These are phyloP conservation scores for Hippopotamyrus pictus DNA, from an alignment of 2,797 vertebrate species.

Conservation along the genomic window DNA sequence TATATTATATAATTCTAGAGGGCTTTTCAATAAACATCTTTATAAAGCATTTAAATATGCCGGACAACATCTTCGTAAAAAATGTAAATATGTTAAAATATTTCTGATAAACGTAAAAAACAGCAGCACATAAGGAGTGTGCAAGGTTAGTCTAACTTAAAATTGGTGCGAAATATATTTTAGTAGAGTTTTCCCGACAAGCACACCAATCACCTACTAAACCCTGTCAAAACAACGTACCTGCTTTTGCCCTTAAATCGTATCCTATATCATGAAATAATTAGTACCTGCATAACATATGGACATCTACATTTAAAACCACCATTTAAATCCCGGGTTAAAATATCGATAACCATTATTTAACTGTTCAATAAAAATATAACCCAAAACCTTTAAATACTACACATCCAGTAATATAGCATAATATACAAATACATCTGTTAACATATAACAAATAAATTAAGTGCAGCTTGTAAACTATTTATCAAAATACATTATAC, in stretches of 20 bases:
- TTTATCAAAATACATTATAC: constrained; percentile 42
- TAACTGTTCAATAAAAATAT: constrained; percentile 24
- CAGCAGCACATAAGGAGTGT: not conserved
- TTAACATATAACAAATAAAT: constrained; percentile 45
- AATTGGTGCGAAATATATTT: not conserved
- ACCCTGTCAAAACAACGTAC: not conserved
- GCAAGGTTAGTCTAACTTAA: not conserved
- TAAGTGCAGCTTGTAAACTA: constrained; percentile 27
- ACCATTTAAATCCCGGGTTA: not conserved
- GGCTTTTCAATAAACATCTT: not conserved
- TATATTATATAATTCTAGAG: not conserved
- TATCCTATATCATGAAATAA: not conserved
- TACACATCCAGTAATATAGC: constrained; percentile 21
- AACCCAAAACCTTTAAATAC: constrained; percentile 32
- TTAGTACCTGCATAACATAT: not conserved
- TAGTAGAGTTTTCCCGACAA: not conserved
- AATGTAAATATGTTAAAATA: not conserved
- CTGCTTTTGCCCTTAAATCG: not conserved
- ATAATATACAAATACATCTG: constrained; percentile 34
- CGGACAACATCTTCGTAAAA: not conserved
- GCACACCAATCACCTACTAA: not conserved
- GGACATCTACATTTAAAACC: not conserved
- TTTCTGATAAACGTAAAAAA: not conserved
- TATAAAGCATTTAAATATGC: not conserved
- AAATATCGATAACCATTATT: not conserved